These are phyloP conservation scores for Cerastis leucographa DNA, from an alignment of 2,888 invertebrate species.

Conservation along the genomic window DNA sequence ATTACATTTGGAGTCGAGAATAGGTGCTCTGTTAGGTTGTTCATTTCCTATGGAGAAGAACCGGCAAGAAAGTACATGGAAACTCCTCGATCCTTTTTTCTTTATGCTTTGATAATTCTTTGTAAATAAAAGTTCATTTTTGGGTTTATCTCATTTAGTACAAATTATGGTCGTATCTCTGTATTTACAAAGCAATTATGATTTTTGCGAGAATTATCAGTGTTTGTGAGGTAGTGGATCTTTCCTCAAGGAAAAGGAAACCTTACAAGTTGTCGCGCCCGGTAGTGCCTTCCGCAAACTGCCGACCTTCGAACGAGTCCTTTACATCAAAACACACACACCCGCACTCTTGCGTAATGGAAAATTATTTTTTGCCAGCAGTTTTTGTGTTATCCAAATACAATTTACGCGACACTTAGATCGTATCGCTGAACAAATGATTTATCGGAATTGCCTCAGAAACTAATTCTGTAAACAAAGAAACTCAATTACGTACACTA, in stretches of 20 bases:
- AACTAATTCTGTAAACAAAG: slow-evolving; percentile 16
- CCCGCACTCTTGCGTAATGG: slow-evolving; percentile 30
- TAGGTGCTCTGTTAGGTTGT: background rate
- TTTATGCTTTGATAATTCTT: background rate
- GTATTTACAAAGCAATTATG: slow-evolving; percentile 21
- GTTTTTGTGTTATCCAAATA: slow-evolving; percentile 36
- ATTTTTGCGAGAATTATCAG: slow-evolving; percentile 12
- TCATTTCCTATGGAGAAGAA: background rate
- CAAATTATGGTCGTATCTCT: background rate
- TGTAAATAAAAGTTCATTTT: slow-evolving; percentile 8
- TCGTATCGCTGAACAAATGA: slow-evolving; percentile 19
- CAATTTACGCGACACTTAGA: slow-evolving; percentile 14
- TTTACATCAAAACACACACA: slow-evolving; percentile 28
- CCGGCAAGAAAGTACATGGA: background rate
- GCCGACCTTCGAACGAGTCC: slow-evolving; percentile 24
- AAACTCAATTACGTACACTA: slow-evolving; percentile 18
- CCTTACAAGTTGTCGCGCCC: slow-evolving; percentile 11
- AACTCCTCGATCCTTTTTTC: background rate
- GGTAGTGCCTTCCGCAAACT: background rate
- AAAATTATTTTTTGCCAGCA: slow-evolving; percentile 29
- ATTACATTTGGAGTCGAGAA: no score
- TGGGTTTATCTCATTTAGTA: slow-evolving; percentile 2
- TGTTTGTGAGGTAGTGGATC: slow-evolving; percentile 7
- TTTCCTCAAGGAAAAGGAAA: slow-evolving; percentile 43
- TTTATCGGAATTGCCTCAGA: slow-evolving; percentile 10